Base-by-base conservation (phyloP, 2,113 vertebrate genomes). In the Sigmodon hispidus region DNA sequence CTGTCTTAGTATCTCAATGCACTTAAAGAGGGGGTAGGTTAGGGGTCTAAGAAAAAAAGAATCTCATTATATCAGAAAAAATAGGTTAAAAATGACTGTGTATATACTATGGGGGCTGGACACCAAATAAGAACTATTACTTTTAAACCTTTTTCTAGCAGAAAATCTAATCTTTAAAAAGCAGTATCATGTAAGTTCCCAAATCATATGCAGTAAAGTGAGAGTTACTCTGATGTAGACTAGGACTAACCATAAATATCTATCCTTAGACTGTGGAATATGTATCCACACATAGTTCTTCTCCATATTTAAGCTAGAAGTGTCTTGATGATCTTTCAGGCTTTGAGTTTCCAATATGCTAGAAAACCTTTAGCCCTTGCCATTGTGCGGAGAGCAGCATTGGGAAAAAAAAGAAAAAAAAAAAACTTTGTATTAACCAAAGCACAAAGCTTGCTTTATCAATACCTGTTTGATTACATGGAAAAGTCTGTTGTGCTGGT, bases 321-420 rank as follows among this genome's bases (percentile, higher is more conserved):
- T 43, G 43, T 59, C 59, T 83, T 83, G 83, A 89, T 29, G 55
- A 45, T 26, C 77, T 63, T 80, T 73, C 67, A 16, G 89, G 24
- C 61, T 61, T 72, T 95, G 69, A 89, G 61, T 77, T 79, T 89
- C 52, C 52, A 90, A 9, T 67, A 86, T 69, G 43, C 9, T 75
- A 40, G 61, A 72, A 95, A 76, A 90, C 34, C 76, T 86, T 76
- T 76, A 76, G 70, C 36, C 67, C 84, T 70, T 94, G 24, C 19
- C 43, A 85, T n/a, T 86, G 21, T 90, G 34, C 26, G 12, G 65
- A 12, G 48, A 90, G 52, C 87, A 75, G 26, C 72, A 16, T 3
- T 84, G 15, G 61, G 83, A 2, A 59, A 43, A 96, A 93, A 94
- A 21, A 80, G 83, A 2, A 59, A 43, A 96, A 93, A 94, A 21